Base-by-base conservation (phyloP, 2,888 invertebrate genomes). In the Deilephila porcellus region DNA sequence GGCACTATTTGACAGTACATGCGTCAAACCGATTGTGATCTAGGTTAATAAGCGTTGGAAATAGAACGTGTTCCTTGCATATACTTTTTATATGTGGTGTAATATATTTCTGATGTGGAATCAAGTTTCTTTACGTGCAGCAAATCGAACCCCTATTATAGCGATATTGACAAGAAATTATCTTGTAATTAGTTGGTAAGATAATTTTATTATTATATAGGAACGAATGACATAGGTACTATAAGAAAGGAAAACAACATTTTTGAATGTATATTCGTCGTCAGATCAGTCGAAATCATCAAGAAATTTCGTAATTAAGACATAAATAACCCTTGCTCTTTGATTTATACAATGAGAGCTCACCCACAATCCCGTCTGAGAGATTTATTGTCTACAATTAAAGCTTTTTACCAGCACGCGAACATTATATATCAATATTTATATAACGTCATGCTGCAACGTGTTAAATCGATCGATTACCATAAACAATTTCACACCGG, bases 401-500 rank as follows among this genome's bases (percentile, higher is more conserved):
- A 25, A 67, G 25, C 25, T 67, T 67, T 67, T 17, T 45, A 45
- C 25, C 52, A 6, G 5, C 64, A 64, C 64, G 45, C 45, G 17
- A 67, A 52, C 67, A 52, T 25, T 45, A 52, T 45, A 52, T 67
- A 52, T 52, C 67, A 67, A 67, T 67, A 67, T 67, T 67, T 67
- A 67, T 67, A 67, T 67, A 25, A 67, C 63, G 63, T 72, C 63
- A 56, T 53, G 63, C 53, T 56, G 63, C 32, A 72, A 72, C 63
- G 53, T 32, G 79, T 78, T 75, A 80, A 80, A 75, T 52, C 72
- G 25, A 45, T 71, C 74, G 78, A 82, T 82, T 81, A 82, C 84
- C 83, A 76, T 83, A 86, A 85, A 79, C 78, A 85, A 86, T 81
- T 80, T 78, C 76, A 81, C 83, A 82, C 88, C 91, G 90, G 90